A percentile compares a stretch with the other conserved stretches of the same genome.
These are phyloP conservation scores for Nebria salina DNA, from an alignment of 2,888 invertebrate species.

Conservation along the genomic window DNA sequence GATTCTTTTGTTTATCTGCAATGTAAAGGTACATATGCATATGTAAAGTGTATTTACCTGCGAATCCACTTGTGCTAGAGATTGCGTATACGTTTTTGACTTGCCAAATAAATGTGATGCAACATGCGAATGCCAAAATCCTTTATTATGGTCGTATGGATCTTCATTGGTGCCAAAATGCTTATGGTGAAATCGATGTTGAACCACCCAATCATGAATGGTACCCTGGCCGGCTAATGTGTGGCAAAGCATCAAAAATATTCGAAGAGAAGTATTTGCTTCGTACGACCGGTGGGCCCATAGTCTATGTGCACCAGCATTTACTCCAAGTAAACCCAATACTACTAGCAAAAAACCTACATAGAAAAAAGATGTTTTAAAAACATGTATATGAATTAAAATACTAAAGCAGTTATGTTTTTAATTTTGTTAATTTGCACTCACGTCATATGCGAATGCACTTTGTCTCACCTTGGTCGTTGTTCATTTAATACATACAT, in stretches of 20 bases:
- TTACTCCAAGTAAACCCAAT: slow-evolving; percentile 80
- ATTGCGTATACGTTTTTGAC: background rate
- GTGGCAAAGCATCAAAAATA: slow-evolving; percentile 84
- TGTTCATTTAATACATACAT: too few species aligned
- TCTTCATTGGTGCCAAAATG: slow-evolving; percentile 81
- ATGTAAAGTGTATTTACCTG: slow-evolving; percentile 10
- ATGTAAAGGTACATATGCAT: too few species aligned
- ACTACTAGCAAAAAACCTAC: slow-evolving; percentile 72
- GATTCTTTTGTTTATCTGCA: too few species aligned
- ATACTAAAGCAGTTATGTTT: background rate
- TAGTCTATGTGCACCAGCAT: slow-evolving; percentile 90
- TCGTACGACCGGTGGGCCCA: slow-evolving; percentile 92
- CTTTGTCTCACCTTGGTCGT: too few species aligned
- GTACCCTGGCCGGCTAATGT: slow-evolving; percentile 87
- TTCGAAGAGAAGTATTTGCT: slow-evolving; percentile 74
- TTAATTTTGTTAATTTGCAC: too few species aligned
- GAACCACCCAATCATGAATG: slow-evolving; percentile 84
- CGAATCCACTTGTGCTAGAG: slow-evolving; percentile 9
- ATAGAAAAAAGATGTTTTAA: slow-evolving; percentile 52
- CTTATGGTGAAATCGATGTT: slow-evolving; percentile 85
- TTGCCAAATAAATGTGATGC: slow-evolving; percentile 68
- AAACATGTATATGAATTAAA: background rate
- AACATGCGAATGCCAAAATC: slow-evolving; percentile 85
- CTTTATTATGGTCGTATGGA: slow-evolving; percentile 80
- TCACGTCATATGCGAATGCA: too few species aligned